Evolutionary conservation across 2,888 invertebrate genomes (phyloP).

Genomic region (Drosophila picticornis): DNA sequence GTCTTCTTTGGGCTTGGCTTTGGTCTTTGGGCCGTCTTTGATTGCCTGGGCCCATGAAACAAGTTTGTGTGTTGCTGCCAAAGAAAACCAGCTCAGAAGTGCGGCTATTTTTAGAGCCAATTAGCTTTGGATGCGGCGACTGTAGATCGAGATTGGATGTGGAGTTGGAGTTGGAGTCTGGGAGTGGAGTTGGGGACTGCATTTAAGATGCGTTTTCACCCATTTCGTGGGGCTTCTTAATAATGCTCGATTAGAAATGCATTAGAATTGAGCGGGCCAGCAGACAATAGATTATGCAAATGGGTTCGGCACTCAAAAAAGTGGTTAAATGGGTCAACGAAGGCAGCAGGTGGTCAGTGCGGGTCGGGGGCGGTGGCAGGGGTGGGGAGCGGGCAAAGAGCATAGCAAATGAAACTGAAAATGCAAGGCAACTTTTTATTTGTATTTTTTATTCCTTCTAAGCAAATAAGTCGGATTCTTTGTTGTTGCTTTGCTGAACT

Average conservation of each 20-base stretch:
- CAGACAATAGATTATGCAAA: conserved; percentile 56
- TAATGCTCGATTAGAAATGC: conserved; percentile 63
- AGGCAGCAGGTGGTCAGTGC: not conserved
- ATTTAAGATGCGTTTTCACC: conserved; percentile 60
- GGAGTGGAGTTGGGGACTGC: conserved; percentile 1
- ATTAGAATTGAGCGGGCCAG: conserved; percentile 11
- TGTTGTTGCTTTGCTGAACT: conserved; percentile 49
- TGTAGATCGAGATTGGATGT: conserved; percentile 12
- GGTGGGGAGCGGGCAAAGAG: not conserved
- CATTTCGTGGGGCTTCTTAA: conserved; percentile 37
- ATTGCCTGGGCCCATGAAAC: conserved; percentile 47
- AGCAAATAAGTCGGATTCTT: not conserved
- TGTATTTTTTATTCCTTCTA: not conserved
- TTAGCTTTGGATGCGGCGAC: conserved; percentile 56
- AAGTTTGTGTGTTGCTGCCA: conserved; percentile 42
- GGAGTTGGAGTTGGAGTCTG: not conserved
- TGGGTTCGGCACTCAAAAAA: conserved; percentile 29
- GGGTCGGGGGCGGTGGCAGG: not conserved
- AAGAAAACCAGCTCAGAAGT: conserved; percentile 53
- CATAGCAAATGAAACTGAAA: conserved; percentile 6
- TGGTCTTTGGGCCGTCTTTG: conserved; percentile 46
- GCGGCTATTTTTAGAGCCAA: conserved; percentile 76
- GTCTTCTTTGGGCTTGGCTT: conserved; percentile 26
- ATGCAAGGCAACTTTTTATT: not conserved
- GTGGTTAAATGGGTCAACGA: conserved; percentile 70